A percentile compares a stretch with the other conserved stretches of the same genome.
Conservation (phyloP, 2,888 invertebrate species). For the Ectemnius lituratus region DNA sequence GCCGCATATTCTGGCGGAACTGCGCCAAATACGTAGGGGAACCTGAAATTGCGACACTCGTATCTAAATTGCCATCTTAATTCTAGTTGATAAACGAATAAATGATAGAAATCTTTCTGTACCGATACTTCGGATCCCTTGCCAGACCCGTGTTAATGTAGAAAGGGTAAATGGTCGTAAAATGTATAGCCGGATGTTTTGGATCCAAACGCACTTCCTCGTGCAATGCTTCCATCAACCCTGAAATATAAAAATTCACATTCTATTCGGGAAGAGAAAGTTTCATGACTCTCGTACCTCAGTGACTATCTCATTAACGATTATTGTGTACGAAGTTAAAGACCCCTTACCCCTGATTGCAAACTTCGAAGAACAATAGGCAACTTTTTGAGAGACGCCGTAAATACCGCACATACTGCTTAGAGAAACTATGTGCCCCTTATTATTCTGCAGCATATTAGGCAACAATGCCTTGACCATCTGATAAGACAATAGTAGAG, state of each 20-base stretch:
- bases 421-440: conserved; percentile 77
- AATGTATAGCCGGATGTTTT: conserved; percentile 69
- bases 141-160: conserved; percentile 78
- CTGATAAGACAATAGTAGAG: conserved; percentile 53
- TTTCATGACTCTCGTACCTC: too few relatives aligned
- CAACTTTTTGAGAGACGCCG: conserved; percentile 74
- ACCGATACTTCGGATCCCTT: conserved; percentile 75
- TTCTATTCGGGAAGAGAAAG: too few relatives aligned
- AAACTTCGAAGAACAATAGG: conserved; percentile 78
- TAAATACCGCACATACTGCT: conserved; percentile 77
- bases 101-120: conserved; percentile 15
- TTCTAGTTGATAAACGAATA: too few relatives aligned
- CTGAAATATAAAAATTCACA: conserved; percentile 36
- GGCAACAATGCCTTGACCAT: conserved; percentile 77
- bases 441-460: conserved; percentile 72
- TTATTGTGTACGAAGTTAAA: too few relatives aligned
- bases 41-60: conserved; percentile 48
- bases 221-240: conserved; percentile 69
- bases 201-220: conserved; percentile 64
- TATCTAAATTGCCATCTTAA: too few relatives aligned
- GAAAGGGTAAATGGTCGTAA: conserved; percentile 81
- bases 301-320: too few relatives aligned
- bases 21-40: conserved; percentile 66
- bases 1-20: conserved; percentile 66
- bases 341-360: conserved; percentile 75